Base-by-base conservation (phyloP, 2,113 vertebrate species). In the Electrona antarctica region DNA sequence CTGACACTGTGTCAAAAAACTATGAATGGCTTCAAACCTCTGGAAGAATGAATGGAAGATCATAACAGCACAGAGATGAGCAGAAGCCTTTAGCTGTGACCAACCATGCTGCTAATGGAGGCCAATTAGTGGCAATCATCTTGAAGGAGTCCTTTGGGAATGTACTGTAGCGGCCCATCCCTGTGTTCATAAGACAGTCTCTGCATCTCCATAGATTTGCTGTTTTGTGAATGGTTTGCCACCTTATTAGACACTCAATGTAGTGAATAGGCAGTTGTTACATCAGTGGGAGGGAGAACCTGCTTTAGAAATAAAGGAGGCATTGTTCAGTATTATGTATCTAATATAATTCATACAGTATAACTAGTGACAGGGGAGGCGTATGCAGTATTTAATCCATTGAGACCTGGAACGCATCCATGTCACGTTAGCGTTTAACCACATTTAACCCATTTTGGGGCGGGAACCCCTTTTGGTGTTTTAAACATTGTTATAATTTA, bases 71-170 rank as follows among this genome's bases (percentile, higher is more conserved):
- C 13, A 63, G 12, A 63, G 12, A 67, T 0, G 51, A 60, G 57
- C 62, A 60, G 52, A 64, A 77, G 49, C 58, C 14, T 60, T 75
- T 15, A 63, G 54, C 55, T 74, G 60, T 66, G 66, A 71, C 67
- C 60, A 61, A 58, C 60, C 49, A 29, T 75, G 55, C 47, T 77
- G 70, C 79, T 88, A 88, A 87, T 86, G 77, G 84, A 90, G 84
- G 79, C 71, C 82, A 87, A 85, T 87, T 83, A 88, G 81, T 73
- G 64, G 63, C 71, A 81, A 84, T 91, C 74, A 86, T 67, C 10
- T 57, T 57, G 28, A 45, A 77, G 33, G 60, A 81, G 73, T 77
- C 87, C 76, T 73, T 66, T 7, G 75, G 81, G 85, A 89, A 74
- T 49, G 51, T 21, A 21, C 21, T 21, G 21, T 46, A 28, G 21